Evolutionary conservation across 2,888 invertebrate genomes (phyloP).

Genomic region (Brachylomia viminalis): DNA sequence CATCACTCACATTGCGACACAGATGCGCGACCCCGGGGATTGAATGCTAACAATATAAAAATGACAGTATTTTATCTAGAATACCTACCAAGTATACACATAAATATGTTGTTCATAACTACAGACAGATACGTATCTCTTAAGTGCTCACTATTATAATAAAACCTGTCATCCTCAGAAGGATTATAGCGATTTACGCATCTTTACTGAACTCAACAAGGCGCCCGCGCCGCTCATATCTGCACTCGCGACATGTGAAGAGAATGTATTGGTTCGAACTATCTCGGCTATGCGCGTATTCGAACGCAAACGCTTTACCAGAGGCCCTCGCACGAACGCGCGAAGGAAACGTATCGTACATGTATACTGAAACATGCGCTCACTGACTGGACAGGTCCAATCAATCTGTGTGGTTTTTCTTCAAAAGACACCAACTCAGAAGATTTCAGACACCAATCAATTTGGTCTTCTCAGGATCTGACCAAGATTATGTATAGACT

Average conservation of each 20-base stretch:
- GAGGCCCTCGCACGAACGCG: background rate
- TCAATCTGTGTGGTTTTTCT: too few relatives aligned
- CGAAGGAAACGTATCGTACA: too few relatives aligned
- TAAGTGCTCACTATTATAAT: too few relatives aligned
- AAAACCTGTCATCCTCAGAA: background rate
- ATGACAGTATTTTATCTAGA: background rate
- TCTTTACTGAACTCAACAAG: background rate
- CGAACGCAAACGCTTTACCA: background rate
- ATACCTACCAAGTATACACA: background rate
- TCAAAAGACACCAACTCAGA: too few relatives aligned
- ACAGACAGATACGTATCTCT: background rate
- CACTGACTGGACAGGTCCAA: too few relatives aligned
- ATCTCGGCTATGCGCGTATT: background rate
- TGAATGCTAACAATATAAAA: background rate
- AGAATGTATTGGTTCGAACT: background rate
- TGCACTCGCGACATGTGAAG: background rate
- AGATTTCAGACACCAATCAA: too few relatives aligned
- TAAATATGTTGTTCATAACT: background rate
- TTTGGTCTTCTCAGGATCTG: too few relatives aligned
- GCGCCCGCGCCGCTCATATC: too few relatives aligned
- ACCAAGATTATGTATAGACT: too few relatives aligned
- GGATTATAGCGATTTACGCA: background rate
- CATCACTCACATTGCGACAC: background rate
- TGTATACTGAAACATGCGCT: too few relatives aligned
- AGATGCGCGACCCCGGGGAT: background rate